Percentiles rank a stretch among this genome's conserved stretches.
phyloP scores from a whole-genome alignment of 2,113 vertebrate species.

The Gila orcuttii region DNA sequence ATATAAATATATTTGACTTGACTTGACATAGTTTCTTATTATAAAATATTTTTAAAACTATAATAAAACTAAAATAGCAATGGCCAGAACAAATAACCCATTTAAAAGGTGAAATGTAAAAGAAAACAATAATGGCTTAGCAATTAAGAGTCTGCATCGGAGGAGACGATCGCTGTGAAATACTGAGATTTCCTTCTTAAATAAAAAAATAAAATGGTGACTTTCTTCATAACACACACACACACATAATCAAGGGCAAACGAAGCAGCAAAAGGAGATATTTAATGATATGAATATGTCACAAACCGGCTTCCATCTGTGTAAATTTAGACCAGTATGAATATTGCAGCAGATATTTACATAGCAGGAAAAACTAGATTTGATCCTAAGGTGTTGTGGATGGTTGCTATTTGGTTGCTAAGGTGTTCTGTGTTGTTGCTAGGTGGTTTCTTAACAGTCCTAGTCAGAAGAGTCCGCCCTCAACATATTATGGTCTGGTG shows the following conservation, averaged over 20 bases:
- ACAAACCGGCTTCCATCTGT: neutral
- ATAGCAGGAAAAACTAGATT: neutral
- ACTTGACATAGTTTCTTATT: too few relatives aligned
- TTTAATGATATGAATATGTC: neutral
- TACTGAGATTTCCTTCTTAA: neutral
- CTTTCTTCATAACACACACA: neutral
- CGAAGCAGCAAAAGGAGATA: neutral
- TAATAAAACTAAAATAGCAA: too few relatives aligned
- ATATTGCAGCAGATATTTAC: neutral
- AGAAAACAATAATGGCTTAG: neutral
- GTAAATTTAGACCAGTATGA: neutral
- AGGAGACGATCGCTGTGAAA: neutral
- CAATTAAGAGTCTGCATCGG: neutral
- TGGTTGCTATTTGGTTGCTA: neutral
- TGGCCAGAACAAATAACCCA: neutral
- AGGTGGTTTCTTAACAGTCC: too few relatives aligned
- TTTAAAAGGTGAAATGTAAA: slow-evolving; percentile 10
- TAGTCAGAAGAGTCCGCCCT: too few relatives aligned
- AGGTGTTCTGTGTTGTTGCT: neutral
- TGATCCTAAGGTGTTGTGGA: neutral
- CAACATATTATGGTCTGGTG: too few relatives aligned
- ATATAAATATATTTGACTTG: too few relatives aligned
- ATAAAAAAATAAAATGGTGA: neutral
- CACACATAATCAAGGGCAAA: neutral
- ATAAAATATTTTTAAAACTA: too few relatives aligned